Conservation (phyloP, 1,140 invertebrate genomes). For the Rhagoletis pomonella region DNA sequence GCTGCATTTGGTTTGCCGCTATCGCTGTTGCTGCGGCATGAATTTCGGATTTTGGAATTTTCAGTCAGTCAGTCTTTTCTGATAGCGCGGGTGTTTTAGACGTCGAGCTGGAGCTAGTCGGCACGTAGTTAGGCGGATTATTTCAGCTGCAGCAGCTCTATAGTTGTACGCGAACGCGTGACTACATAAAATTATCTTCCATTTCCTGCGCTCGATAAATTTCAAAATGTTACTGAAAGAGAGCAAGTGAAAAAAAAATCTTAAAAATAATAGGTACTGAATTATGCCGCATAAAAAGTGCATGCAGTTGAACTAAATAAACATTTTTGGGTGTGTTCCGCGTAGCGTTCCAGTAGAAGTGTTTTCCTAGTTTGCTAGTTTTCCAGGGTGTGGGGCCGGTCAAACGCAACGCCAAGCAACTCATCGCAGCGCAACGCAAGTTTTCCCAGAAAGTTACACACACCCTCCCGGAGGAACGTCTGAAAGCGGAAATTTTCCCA, state of each 20-base stretch:
- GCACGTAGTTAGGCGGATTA: neutral
- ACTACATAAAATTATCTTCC: neutral
- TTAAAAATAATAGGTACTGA: neutral
- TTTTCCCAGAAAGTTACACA: neutral
- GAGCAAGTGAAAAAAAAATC: neutral
- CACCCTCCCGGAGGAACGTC: slow-evolving; percentile 8
- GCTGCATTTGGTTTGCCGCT: slow-evolving; percentile 36
- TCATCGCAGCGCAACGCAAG: neutral
- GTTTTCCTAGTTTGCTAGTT: neutral
- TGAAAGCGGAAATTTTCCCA: neutral
- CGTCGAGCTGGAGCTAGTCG: neutral
- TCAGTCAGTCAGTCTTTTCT: slow-evolving; percentile 53
- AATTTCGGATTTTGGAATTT: slow-evolving; percentile 51
- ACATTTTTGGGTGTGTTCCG: slow-evolving; percentile 31
- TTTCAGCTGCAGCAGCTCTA: neutral
- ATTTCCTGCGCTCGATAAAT: neutral
- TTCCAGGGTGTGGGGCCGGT: slow-evolving; percentile 44
- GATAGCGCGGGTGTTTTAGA: slow-evolving; percentile 46
- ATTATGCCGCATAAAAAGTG: neutral
- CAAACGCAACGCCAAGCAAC: neutral
- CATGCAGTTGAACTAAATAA: neutral
- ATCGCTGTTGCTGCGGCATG: neutral
- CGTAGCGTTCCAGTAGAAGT: slow-evolving; percentile 31
- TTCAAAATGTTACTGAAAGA: neutral
- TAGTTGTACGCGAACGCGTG: slow-evolving; percentile 18